A percentile compares a stretch with the other conserved stretches of the same genome.
Evolutionary conservation across 2,888 invertebrate species (phyloP).

Genomic region (Mythimna albipuncta): DNA sequence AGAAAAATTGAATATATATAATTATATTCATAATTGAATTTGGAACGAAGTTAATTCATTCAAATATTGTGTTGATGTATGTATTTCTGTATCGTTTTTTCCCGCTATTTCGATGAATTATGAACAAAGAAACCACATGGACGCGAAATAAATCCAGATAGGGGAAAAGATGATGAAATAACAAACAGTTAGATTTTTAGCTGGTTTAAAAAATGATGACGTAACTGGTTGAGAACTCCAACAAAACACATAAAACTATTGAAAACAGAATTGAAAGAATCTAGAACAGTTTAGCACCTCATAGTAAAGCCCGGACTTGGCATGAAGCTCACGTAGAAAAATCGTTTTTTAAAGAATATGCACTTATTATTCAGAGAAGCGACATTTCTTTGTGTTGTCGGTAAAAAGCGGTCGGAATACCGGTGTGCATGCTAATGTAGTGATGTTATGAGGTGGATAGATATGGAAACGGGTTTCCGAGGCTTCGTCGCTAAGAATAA

Average conservation of each 20-base stretch:
- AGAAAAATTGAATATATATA: no score
- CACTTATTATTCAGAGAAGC: constrained; percentile 54
- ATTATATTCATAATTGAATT: no score
- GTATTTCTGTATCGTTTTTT: no score
- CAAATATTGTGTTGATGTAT: no score
- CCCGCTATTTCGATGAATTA: no score
- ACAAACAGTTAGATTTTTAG: no score
- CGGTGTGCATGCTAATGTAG: constrained; percentile 57
- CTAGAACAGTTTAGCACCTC: constrained; percentile 39
- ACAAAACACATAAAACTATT: not conserved
- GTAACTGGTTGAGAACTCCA: constrained; percentile 3
- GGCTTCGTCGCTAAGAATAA: constrained; percentile 37
- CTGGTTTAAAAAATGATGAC: not conserved
- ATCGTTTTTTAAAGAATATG: constrained; percentile 48
- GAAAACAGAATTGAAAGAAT: constrained; percentile 10
- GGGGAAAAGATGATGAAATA: no score
- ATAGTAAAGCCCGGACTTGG: not conserved
- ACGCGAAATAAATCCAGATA: no score
- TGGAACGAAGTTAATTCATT: no score
- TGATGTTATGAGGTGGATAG: constrained; percentile 16
- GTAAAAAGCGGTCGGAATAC: constrained; percentile 48
- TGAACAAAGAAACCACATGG: no score
- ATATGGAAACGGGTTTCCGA: constrained; percentile 46
- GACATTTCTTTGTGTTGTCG: constrained; percentile 53
- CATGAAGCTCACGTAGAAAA: constrained; percentile 50